Percentiles rank a stretch among this genome's conserved stretches.
These are phyloP conservation scores for Papilio elwesi DNA, from an alignment of 2,888 invertebrate species.

Conservation along the genomic window DNA sequence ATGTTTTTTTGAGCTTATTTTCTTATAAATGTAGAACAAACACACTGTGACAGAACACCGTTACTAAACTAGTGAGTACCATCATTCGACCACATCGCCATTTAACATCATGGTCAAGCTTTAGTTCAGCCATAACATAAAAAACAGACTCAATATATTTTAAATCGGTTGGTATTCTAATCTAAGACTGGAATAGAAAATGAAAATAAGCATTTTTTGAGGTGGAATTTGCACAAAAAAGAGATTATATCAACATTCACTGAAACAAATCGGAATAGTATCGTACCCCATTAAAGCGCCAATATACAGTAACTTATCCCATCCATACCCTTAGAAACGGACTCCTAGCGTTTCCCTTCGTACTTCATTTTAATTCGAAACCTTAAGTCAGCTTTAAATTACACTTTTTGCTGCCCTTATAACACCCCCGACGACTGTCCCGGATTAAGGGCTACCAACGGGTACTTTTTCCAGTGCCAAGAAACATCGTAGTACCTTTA, in stretches of 20 bases:
- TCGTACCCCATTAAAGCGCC: conserved; percentile 33
- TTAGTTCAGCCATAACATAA: too few species aligned
- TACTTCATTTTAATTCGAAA: conserved; percentile 82
- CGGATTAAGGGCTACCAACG: conserved; percentile 74
- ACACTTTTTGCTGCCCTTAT: conserved; percentile 80
- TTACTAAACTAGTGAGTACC: too few species aligned
- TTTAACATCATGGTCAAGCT: too few species aligned
- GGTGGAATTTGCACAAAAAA: not conserved
- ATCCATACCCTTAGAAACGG: conserved; percentile 22
- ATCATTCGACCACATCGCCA: too few species aligned
- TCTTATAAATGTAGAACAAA: too few species aligned
- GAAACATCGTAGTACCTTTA: conserved; percentile 79
- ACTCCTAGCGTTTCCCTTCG: conserved; percentile 47
- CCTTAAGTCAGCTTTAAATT: conserved; percentile 83
- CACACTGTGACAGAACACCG: too few species aligned
- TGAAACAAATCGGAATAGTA: conserved; percentile 23
- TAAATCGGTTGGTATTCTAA: too few species aligned
- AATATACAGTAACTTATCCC: conserved; percentile 40
- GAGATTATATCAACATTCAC: conserved; percentile 6
- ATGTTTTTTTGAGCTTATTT: too few species aligned
- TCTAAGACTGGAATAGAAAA: too few species aligned
- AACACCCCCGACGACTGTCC: conserved; percentile 76
- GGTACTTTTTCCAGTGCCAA: conserved; percentile 80
- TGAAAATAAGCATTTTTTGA: too few species aligned
- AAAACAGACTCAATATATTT: too few species aligned